These are phyloP conservation scores for Aporophyla lueneburgensis DNA, from an alignment of 2,888 invertebrate species.

Conservation along the genomic window DNA sequence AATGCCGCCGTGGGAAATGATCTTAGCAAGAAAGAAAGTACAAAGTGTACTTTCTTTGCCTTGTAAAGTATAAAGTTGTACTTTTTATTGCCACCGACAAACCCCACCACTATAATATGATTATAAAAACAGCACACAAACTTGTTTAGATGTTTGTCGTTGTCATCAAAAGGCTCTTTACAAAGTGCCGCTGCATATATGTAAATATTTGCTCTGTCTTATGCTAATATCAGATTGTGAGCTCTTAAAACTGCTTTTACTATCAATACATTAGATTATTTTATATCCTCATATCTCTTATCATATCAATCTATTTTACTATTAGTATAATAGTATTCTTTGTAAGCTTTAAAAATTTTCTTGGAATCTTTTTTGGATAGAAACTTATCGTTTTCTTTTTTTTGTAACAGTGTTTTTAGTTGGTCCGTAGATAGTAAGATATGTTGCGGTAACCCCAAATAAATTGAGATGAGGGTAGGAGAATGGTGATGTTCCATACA, in stretches of 20 bases:
- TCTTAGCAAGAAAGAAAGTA: background rate
- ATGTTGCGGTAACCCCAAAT: too few relatives aligned
- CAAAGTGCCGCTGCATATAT: constrained; percentile 28
- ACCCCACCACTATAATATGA: background rate
- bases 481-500: too few relatives aligned
- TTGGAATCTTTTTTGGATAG: background rate
- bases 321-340: background rate
- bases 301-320: background rate
- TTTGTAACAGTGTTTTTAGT: background rate
- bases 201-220: constrained; percentile 18
- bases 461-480: too few relatives aligned
- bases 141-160: constrained; percentile 5
- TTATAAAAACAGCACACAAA: constrained; percentile 36
- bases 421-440: too few relatives aligned
- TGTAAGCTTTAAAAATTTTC: background rate
- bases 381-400: background rate
- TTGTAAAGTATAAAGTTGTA: too few relatives aligned
- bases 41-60: background rate
- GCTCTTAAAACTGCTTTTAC: background rate
- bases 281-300: background rate
- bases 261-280: background rate
- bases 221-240: background rate
- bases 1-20: background rate
- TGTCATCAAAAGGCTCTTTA: constrained; percentile 5
- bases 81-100: background rate